Evolutionary conservation across 1,140 invertebrate species (phyloP), one percentile per base, ranked within the genome.

Genomic region (Tetranychus urticae): DNA sequence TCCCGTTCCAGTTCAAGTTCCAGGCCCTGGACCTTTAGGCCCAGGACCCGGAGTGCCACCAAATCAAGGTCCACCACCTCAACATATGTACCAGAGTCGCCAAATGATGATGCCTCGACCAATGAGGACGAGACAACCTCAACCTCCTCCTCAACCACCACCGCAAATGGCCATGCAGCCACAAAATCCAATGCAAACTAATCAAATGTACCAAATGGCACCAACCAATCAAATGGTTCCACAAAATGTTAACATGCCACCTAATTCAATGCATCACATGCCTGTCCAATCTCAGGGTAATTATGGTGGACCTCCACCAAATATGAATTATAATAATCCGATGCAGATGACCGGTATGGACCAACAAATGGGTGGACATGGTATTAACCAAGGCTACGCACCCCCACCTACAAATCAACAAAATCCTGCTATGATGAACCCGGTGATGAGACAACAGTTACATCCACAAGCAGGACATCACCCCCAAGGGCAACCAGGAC

Each of bases 161-260:
- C 56, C 56, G 2, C 56, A 57, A 23, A 57, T 57, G 56, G 35
- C n/a, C 8, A 33, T 57, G 35, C 31, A 8, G 2, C 35, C 8
- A 23, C 56, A 36, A 14, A 45, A 45, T 35, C 56, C 33, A 35
- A 59, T 59, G 58, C 31, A 37, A 59, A 47, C 52, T 36, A 61
- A 61, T 50, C n/a, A 35, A 34, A 61, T 61, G 42, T 61, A 63
- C 34, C 63, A 64, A 56, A 63, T 63, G 36, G 60, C 56, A 50
- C 8, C 52, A 14, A n/a, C 12, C 31, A 48, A 48, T 48, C 39
- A 59, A 48, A n/a, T 34, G 5, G 42, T 34, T n/a, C 37, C 14
- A n/a, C 36, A 45, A 34, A 33, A 59, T 46, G 58, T 59, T 42
- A 52, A 52, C 7, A 4, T 52, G 39, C 10, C 37, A 36, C 59